These are phyloP conservation scores for Rhinichthys osculus DNA, from an alignment of 2,797 vertebrate species.

Conservation along the genomic window DNA sequence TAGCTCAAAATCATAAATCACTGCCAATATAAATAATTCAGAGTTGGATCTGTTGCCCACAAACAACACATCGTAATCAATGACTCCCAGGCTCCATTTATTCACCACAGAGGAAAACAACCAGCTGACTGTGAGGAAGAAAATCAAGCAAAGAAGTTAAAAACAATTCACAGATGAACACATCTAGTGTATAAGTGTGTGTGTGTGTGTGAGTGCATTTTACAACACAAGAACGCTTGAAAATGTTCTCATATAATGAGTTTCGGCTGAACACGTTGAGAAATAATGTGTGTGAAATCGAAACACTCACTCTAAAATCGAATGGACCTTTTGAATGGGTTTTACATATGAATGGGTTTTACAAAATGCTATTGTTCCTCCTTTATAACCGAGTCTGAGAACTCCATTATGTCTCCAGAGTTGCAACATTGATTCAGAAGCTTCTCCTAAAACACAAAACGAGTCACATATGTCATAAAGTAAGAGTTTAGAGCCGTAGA, in stretches of 20 bases:
- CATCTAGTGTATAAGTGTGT: neutral
- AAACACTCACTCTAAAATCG: neutral
- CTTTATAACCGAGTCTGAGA: neutral
- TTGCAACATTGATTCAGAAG: neutral
- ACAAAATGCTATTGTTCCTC: neutral
- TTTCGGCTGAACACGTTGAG: neutral
- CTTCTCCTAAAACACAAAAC: neutral
- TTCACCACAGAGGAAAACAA: constrained; percentile 21
- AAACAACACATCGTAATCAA: constrained; percentile 56
- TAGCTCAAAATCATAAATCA: constrained; percentile 69
- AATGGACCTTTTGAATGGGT: neutral
- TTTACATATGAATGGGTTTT: neutral
- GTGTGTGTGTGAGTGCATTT: neutral
- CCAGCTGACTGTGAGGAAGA: neutral
- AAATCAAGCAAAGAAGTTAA: neutral
- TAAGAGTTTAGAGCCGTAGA: neutral
- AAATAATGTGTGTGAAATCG: neutral
- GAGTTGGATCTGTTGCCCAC: constrained; percentile 59
- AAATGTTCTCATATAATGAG: neutral
- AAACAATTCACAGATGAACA: constrained; percentile 11
- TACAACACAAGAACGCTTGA: neutral
- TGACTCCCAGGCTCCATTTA: constrained; percentile 46
- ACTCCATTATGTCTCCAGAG: neutral
- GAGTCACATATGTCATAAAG: neutral
- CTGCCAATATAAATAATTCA: constrained; percentile 66